phyloP scores from a whole-genome alignment of 2,888 invertebrate species.

The Phengaris arion region DNA sequence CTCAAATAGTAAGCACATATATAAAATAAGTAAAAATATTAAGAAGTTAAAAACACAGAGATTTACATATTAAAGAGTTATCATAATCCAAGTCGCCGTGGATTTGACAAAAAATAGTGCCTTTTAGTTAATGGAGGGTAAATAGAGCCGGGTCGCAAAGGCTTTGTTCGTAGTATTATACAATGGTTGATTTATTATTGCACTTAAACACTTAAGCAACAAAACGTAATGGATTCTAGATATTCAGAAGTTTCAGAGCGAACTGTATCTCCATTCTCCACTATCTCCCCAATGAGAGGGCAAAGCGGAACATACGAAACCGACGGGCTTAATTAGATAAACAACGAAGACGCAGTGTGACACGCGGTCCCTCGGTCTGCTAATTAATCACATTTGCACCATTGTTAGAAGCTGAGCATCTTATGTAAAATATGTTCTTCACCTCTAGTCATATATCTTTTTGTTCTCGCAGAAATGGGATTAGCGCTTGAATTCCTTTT shows the following conservation, averaged over 20 bases:
- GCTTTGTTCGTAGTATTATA: slow-evolving; percentile 32
- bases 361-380: slow-evolving; percentile 37
- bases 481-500: neutral
- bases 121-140: slow-evolving; percentile 20
- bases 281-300: slow-evolving; percentile 21
- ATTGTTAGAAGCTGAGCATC: slow-evolving; percentile 25
- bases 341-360: slow-evolving; percentile 34
- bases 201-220: slow-evolving; percentile 30
- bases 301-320: slow-evolving; percentile 24
- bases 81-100: slow-evolving; percentile 12
- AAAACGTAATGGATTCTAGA: slow-evolving; percentile 24
- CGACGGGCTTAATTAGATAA: slow-evolving; percentile 41
- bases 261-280: slow-evolving; percentile 14
- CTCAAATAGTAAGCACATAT: too few relatives aligned
- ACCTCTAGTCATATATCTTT: neutral
- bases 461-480: neutral
- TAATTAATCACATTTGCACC: slow-evolving; percentile 34
- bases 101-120: slow-evolving; percentile 15
- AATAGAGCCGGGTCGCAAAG: slow-evolving; percentile 9
- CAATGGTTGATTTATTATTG: slow-evolving; percentile 21
- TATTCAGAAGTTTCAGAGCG: slow-evolving; percentile 18
- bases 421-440: slow-evolving; percentile 21
- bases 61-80: neutral
- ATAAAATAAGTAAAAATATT: neutral
- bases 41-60: neutral